phyloP scores from a whole-genome alignment of 2,888 invertebrate species.

The Noctuana brunneofusca region DNA sequence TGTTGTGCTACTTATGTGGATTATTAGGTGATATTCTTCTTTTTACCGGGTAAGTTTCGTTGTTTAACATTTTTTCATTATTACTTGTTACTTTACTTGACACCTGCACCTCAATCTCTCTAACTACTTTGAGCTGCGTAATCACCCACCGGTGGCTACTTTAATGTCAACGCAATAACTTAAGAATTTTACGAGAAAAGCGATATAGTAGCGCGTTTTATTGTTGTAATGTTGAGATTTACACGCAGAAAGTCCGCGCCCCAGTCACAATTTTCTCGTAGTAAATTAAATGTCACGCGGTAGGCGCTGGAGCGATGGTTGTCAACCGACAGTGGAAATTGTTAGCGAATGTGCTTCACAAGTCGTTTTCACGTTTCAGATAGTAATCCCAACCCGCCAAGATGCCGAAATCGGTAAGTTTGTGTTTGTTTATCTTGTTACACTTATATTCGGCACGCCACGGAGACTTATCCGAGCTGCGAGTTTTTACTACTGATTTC shows the following conservation, averaged over 20 bases:
- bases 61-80: slow-evolving; percentile 33
- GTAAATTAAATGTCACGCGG: slow-evolving; percentile 56
- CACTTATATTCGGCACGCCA: slow-evolving; percentile 15
- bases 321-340: slow-evolving; percentile 54
- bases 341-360: slow-evolving; percentile 51
- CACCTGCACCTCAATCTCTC: slow-evolving; percentile 45
- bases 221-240: slow-evolving; percentile 41
- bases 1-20: slow-evolving; percentile 83
- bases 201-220: slow-evolving; percentile 43
- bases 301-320: slow-evolving; percentile 42
- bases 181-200: slow-evolving; percentile 55
- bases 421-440: slow-evolving; percentile 32
- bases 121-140: slow-evolving; percentile 50
- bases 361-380: slow-evolving; percentile 70
- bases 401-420: slow-evolving; percentile 86
- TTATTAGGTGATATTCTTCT: slow-evolving; percentile 80
- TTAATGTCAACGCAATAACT: slow-evolving; percentile 54
- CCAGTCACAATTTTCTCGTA: slow-evolving; percentile 51
- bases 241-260: slow-evolving; percentile 41
- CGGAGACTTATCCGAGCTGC: slow-evolving; percentile 46
- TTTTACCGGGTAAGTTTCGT: slow-evolving; percentile 71
- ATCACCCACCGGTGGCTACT: slow-evolving; percentile 67
- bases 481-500: slow-evolving; percentile 69
- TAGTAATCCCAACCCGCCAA: slow-evolving; percentile 79
- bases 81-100: slow-evolving; percentile 25